Evolutionary conservation across 1,140 invertebrate genomes (phyloP).

Genomic region (Bradynema listronoti): DNA sequence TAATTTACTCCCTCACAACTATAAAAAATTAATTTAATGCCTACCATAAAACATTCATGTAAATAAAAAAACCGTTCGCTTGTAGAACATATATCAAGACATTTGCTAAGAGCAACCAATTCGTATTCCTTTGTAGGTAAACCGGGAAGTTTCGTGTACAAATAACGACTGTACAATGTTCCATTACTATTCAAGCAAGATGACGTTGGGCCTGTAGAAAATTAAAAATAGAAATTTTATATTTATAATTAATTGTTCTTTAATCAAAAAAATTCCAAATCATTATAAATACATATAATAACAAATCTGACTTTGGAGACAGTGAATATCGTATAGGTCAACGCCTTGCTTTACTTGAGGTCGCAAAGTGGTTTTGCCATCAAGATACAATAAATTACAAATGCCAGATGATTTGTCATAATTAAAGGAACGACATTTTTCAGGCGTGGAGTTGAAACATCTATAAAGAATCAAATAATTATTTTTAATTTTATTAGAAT

Average conservation of each 20-base stretch:
- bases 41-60: too few relatives aligned
- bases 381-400: conserved; percentile 55
- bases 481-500: too few relatives aligned
- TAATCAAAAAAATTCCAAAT: not conserved
- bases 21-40: conserved; percentile 5
- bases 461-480: conserved; percentile 4
- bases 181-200: conserved; percentile 42
- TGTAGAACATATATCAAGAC: conserved; percentile 44
- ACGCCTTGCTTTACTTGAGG: conserved; percentile 49
- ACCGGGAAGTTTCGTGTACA: conserved; percentile 52
- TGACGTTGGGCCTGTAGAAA: conserved; percentile 10
- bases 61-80: conserved; percentile 23
- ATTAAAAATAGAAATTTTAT: not conserved
- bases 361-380: conserved; percentile 50
- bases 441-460: conserved; percentile 46
- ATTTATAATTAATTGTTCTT: not conserved
- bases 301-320: conserved; percentile 35
- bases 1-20: conserved; percentile 57
- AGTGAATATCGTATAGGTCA: conserved; percentile 55
- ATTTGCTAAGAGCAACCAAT: conserved; percentile 46
- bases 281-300: not conserved
- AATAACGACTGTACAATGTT: conserved; percentile 52
- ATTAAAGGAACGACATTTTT: conserved; percentile 57
- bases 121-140: conserved; percentile 38
- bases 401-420: conserved; percentile 46